phyloP scores from a whole-genome alignment of 1,140 invertebrate species.

The Neotoxoptera formosana region DNA sequence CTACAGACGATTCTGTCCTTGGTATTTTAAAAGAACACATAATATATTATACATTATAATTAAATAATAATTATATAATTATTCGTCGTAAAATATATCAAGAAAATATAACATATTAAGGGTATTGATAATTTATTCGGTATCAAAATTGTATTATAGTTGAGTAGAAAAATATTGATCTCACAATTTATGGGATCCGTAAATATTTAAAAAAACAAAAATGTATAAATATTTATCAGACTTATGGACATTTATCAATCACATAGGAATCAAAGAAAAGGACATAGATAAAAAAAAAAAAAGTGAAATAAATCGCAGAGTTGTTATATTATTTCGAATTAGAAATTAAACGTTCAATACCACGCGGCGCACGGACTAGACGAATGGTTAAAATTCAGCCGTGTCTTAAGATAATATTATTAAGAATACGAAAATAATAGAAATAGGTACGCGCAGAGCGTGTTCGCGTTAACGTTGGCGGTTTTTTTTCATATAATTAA shows the following conservation, averaged over 20 bases:
- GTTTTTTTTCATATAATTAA: constrained; percentile 39
- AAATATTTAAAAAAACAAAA: too few species aligned
- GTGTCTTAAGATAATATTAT: not conserved
- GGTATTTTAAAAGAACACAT: not conserved
- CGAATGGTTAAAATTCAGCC: not conserved
- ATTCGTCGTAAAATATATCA: not conserved
- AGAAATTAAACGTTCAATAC: too few species aligned
- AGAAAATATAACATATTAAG: too few species aligned
- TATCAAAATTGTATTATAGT: not conserved
- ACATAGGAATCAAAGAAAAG: too few species aligned
- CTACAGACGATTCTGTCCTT: not conserved
- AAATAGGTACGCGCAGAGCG: not conserved
- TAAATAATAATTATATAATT: constrained; percentile 1
- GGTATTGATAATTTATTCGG: not conserved
- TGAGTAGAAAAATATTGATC: not conserved
- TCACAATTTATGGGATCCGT: not conserved
- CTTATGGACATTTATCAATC: too few species aligned
- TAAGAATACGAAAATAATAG: not conserved
- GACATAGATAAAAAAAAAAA: not conserved
- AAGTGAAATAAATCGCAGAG: not conserved
- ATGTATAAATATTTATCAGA: too few species aligned
- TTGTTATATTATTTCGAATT: not conserved
- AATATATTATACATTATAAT: not conserved
- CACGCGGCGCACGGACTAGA: not conserved
- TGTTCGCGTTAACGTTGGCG: not conserved